Percentiles rank a stretch among this genome's conserved stretches.
Conservation (phyloP, 2,113 vertebrate species). For the Isichthys henryi region DNA sequence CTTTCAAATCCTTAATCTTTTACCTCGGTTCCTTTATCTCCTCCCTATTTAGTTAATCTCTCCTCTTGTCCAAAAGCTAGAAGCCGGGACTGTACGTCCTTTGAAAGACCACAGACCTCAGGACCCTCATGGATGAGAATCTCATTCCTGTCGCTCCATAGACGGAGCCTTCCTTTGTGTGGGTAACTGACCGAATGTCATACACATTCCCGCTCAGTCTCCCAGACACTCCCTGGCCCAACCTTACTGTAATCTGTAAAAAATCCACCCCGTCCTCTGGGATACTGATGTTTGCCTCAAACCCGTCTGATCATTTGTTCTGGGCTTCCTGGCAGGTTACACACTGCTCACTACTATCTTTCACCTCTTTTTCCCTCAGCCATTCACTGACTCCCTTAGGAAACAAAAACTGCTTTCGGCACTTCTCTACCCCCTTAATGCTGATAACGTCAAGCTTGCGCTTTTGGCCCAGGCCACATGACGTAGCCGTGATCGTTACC, state of each 20-base stretch:
- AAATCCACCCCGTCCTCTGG: background rate
- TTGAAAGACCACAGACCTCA: background rate
- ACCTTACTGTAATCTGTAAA: background rate
- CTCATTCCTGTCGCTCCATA: background rate
- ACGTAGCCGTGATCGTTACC: background rate
- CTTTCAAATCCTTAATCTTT: slow-evolving; percentile 1
- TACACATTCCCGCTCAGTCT: background rate
- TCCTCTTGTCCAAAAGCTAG: background rate
- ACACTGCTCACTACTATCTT: background rate
- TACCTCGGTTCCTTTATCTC: background rate
- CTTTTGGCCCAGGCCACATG: background rate
- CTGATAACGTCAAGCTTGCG: background rate
- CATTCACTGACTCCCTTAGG: background rate
- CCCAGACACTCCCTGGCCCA: background rate
- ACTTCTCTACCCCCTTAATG: background rate
- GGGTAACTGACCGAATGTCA: background rate
- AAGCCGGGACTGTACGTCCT: background rate
- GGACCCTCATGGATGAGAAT: background rate
- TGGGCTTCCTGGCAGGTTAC: background rate
- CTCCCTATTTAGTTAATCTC: background rate
- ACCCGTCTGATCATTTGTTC: background rate
- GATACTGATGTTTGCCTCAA: background rate
- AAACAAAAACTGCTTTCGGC: background rate
- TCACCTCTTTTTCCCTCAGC: background rate
- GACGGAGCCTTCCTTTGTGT: background rate